phyloP scores from a whole-genome alignment of 2,797 vertebrate genomes.

The Amblyopsis hoosieri region DNA sequence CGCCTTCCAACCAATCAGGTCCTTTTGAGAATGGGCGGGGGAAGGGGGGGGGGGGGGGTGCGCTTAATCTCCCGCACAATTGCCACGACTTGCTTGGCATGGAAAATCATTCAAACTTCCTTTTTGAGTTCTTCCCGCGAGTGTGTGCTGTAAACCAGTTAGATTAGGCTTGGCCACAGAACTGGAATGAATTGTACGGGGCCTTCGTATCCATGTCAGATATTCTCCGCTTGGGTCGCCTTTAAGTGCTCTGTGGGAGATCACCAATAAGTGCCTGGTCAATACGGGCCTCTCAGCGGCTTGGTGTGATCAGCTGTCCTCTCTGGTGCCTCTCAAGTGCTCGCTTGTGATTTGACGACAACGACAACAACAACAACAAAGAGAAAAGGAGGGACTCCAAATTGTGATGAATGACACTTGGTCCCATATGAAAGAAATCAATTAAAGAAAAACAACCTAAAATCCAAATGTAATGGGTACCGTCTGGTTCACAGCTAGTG shows the following conservation, averaged over 20 bases:
- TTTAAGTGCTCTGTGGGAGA: slow-evolving; percentile 25
- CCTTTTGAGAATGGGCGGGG: slow-evolving; percentile 21
- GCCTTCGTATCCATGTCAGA: slow-evolving; percentile 34
- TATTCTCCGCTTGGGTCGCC: slow-evolving; percentile 33
- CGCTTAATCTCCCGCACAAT: slow-evolving; percentile 21
- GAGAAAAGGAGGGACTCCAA: slow-evolving; percentile 48
- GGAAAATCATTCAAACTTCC: slow-evolving; percentile 31
- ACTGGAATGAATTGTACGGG: slow-evolving; percentile 56
- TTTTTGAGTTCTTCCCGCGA: slow-evolving; percentile 22
- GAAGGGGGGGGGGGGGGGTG: background rate
- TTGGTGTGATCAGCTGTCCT: slow-evolving; percentile 34
- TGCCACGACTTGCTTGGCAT: slow-evolving; percentile 52
- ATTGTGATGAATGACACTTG: slow-evolving; percentile 72
- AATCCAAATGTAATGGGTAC: slow-evolving; percentile 51
- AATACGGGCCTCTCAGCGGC: slow-evolving; percentile 6
- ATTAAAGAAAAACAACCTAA: slow-evolving; percentile 31
- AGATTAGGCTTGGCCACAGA: slow-evolving; percentile 57
- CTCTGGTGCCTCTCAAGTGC: slow-evolving; percentile 17
- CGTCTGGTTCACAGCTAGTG: slow-evolving; percentile 34
- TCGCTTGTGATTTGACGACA: background rate
- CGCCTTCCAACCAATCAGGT: slow-evolving; percentile 13
- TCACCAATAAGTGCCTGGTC: slow-evolving; percentile 33
- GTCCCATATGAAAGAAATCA: slow-evolving; percentile 73
- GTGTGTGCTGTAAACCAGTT: slow-evolving; percentile 56
- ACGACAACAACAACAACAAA: slow-evolving; percentile 26